Evolutionary conservation across 2,888 invertebrate genomes (phyloP), one percentile per base, ranked within the genome.

Genomic region (Epinotia bilunana): DNA sequence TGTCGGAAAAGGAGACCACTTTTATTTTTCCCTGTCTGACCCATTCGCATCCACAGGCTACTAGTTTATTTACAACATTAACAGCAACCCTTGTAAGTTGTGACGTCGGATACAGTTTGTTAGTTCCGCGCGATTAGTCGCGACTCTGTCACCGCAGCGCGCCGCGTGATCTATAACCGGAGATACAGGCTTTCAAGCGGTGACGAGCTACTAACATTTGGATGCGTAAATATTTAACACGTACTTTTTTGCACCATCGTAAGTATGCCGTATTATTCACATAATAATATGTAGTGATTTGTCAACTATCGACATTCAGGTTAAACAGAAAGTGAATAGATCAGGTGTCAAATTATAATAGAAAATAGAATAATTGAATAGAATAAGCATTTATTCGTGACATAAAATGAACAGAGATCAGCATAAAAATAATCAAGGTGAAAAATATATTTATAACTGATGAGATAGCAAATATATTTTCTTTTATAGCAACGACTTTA

Each of bases 101-200:
- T 80, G 78, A 77, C 78, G 73, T 75, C 77, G 73, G 77, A 73
- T 80, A 81, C 81, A 83, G 82, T 86, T 84, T 83, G 84, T 87
- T 85, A 84, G 84, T 85, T 84, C 82, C 86, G 76, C 81, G 73
- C 83, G 87, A 87, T 87, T 87, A 86, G 85, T 81, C 78, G 79
- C 77, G 64, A 77, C 82, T 79, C 80, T 82, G 83, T 83, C 83
- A 82, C 82, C 80, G 68, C 81, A 80, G 78, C 79, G 76, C 78
- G 77, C 76, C 74, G 73, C 78, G 77, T 81, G 81, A 80, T 80
- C 77, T 81, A 81, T 81, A 76, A 74, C 76, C 72, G 28, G 64
- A 73, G 76, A 77, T 73, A 73, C 67, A 76, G 71, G 64, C 61
- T 78, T 76, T 77, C 77, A 75, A 69, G 46, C 70, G 65, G 72